Conservation (phyloP, 2,113 vertebrate species). For the Archocentrus centrarchus region DNA sequence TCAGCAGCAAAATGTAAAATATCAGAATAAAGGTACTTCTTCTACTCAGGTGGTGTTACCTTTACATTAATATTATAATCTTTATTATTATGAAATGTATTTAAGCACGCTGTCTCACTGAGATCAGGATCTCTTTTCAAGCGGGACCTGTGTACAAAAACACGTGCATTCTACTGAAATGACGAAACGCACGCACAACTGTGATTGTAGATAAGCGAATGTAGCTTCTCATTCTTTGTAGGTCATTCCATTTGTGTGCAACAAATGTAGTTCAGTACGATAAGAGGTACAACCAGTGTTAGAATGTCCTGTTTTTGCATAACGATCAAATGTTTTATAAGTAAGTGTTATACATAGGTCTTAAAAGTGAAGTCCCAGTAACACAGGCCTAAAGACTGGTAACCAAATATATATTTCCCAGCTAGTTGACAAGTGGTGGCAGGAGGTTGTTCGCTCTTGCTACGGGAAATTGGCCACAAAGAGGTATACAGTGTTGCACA, state of each 20-base stretch:
- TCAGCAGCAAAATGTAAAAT: background rate
- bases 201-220: background rate
- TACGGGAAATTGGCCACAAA: background rate
- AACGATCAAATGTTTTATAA: background rate
- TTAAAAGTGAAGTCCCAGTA: too few relatives aligned
- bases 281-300: background rate
- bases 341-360: too few relatives aligned
- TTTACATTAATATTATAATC: background rate
- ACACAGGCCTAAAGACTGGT: too few relatives aligned
- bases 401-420: background rate
- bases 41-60: background rate
- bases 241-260: background rate
- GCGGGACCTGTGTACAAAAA: background rate
- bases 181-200: background rate
- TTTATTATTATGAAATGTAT: background rate
- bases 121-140: background rate
- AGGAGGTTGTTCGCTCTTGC: background rate
- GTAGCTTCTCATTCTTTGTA: background rate
- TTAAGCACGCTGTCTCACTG: background rate
- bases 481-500: background rate
- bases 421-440: background rate
- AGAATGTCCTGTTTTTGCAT: background rate
- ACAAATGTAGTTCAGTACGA: background rate
- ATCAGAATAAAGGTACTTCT: background rate
- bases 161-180: background rate